Conservation (phyloP, 2,888 invertebrate genomes). For the Ormyrus nitidulus region DNA sequence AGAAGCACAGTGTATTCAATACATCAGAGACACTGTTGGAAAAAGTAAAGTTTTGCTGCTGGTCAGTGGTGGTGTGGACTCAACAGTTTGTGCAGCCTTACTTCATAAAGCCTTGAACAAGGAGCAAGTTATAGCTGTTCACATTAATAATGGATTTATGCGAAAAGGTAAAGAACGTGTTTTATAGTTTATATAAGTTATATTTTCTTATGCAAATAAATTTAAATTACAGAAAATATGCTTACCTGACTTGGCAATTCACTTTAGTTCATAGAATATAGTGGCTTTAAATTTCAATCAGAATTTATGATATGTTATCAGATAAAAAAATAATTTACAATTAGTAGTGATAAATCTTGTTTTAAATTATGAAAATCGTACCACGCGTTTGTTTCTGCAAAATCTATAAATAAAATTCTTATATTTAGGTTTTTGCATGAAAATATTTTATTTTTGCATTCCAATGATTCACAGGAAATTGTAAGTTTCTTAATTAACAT, state of each 20-base stretch:
- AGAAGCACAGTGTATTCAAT: conserved; percentile 92
- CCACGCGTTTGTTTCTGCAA: background rate
- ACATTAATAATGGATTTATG: conserved; percentile 99
- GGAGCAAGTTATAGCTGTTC: conserved; percentile 95
- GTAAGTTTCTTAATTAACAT: no score
- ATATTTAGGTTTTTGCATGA: no score
- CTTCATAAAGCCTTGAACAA: conserved; percentile 92
- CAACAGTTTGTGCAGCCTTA: conserved; percentile 98
- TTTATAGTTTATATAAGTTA: background rate
- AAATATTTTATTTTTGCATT: no score
- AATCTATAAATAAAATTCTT: no score
- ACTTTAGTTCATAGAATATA: no score
- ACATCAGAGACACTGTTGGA: conserved; percentile 92
- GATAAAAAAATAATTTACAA: conserved; percentile 4
- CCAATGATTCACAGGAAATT: no score
- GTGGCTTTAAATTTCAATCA: background rate
- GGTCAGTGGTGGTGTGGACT: conserved; percentile 99
- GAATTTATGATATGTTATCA: background rate
- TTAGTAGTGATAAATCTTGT: conserved; percentile 11
- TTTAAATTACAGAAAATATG: no score
- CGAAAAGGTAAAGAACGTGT: conserved; percentile 81
- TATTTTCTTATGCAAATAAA: no score
- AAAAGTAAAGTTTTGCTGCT: conserved; percentile 94
- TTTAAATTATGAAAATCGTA: background rate
- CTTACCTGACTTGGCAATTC: no score